Percentiles rank a stretch among this genome's conserved stretches.
These are phyloP conservation scores for Anguilla anguilla DNA, from an alignment of 2,797 vertebrate genomes.

Conservation along the genomic window DNA sequence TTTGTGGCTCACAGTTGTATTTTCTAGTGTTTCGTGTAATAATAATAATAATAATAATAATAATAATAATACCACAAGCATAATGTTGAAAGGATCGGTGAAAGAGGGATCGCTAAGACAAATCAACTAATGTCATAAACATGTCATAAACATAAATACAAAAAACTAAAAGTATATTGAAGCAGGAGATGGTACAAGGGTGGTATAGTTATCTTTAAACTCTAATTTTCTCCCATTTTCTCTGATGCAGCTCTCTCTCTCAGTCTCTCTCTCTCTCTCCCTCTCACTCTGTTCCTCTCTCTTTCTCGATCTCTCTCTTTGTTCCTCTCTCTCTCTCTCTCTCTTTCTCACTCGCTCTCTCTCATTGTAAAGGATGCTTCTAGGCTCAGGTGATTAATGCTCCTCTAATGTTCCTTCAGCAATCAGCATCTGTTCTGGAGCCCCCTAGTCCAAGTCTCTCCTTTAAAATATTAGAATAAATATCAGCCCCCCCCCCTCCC, in stretches of 20 bases:
- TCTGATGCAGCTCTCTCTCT: background rate
- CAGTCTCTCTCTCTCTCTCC: slow-evolving; percentile 58
- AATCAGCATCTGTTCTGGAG: slow-evolving; percentile 23
- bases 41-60: background rate
- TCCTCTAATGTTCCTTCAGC: slow-evolving; percentile 10
- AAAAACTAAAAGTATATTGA: background rate
- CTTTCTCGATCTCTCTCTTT: slow-evolving; percentile 48
- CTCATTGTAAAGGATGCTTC: slow-evolving; percentile 6
- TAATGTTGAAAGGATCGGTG: background rate
- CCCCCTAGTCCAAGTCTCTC: slow-evolving; percentile 25
- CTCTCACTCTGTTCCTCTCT: slow-evolving; percentile 58
- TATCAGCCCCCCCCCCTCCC: slow-evolving; percentile 16
- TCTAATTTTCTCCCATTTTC: background rate
- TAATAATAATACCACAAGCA: background rate
- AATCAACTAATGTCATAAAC: background rate
- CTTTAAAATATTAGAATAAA: slow-evolving; percentile 24
- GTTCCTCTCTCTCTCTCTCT: slow-evolving; percentile 56
- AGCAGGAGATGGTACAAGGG: background rate
- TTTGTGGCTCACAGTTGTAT: background rate
- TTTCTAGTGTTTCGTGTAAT: background rate
- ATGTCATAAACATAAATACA: too few relatives aligned
- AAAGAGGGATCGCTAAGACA: background rate
- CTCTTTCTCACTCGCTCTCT: slow-evolving; percentile 57
- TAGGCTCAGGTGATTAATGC: slow-evolving; percentile 30
- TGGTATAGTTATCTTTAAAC: background rate